A percentile compares a stretch with the other conserved stretches of the same genome.
Evolutionary conservation across 2,113 vertebrate species (phyloP).

Genomic region (Cynoglossus semilaevis): DNA sequence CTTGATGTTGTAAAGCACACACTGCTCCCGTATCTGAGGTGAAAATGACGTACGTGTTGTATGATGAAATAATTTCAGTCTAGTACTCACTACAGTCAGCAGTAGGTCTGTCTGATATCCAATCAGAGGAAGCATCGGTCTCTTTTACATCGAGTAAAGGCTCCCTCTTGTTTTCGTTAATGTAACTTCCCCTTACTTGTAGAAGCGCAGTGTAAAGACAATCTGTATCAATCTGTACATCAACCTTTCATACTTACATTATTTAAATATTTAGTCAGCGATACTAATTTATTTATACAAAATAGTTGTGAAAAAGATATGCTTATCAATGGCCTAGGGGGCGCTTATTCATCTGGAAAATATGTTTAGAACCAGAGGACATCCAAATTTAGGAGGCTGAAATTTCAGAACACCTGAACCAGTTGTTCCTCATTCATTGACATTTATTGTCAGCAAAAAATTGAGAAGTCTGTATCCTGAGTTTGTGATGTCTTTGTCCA

Average conservation of each 20-base stretch:
- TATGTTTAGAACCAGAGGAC: too few species aligned
- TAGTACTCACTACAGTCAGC: constrained; percentile 3
- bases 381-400: neutral
- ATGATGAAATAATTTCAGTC: constrained; percentile 36
- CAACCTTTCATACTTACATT: too few species aligned
- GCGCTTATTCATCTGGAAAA: too few species aligned
- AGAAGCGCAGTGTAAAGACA: too few species aligned
- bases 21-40: neutral
- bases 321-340: too few species aligned
- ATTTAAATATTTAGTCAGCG: too few species aligned
- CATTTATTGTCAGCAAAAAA: neutral
- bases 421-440: neutral
- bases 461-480: neutral
- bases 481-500: neutral
- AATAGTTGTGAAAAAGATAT: too few species aligned
- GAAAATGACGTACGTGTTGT: constrained; percentile 1
- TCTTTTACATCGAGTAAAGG: neutral
- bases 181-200: too few species aligned
- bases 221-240: too few species aligned
- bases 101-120: neutral
- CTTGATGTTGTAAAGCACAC: neutral
- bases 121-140: neutral
- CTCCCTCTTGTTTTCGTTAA: too few species aligned
- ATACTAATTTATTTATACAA: too few species aligned
- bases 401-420: neutral